A percentile compares a stretch with the other conserved stretches of the same genome.
Evolutionary conservation across 2,113 vertebrate species (phyloP).

Genomic region (Passer montanus): DNA sequence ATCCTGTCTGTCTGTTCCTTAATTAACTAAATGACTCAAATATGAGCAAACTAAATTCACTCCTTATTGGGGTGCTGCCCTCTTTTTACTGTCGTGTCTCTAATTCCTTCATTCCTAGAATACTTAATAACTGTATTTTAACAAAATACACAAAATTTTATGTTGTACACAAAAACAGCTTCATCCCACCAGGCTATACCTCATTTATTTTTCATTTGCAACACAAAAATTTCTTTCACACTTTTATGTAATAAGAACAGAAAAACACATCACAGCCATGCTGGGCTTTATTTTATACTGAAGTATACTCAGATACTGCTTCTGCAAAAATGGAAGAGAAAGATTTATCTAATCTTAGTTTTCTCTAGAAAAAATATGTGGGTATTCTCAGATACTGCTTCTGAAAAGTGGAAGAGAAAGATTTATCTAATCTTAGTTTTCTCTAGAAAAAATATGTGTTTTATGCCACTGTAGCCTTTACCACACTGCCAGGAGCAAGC

Average conservation of each 20-base stretch:
- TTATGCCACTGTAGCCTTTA: background rate
- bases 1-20: background rate
- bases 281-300: background rate
- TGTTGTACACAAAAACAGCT: background rate
- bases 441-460: accelerated
- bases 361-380: background rate
- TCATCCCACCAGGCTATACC: background rate
- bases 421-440: background rate
- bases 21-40: background rate
- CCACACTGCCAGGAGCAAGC: background rate
- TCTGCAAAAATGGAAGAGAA: background rate
- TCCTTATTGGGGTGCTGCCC: background rate
- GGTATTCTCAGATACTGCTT: background rate
- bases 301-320: background rate
- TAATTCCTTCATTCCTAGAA: background rate
- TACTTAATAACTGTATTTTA: background rate
- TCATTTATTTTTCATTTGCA: background rate
- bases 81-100: background rate
- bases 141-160: too few species aligned
- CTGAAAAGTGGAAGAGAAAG: background rate
- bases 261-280: background rate
- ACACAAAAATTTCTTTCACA: background rate
- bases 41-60: background rate
- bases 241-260: background rate
- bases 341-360: background rate